A percentile compares a stretch with the other conserved stretches of the same genome.
Conservation (phyloP, 2,888 invertebrate species). For the Helleia helle region DNA sequence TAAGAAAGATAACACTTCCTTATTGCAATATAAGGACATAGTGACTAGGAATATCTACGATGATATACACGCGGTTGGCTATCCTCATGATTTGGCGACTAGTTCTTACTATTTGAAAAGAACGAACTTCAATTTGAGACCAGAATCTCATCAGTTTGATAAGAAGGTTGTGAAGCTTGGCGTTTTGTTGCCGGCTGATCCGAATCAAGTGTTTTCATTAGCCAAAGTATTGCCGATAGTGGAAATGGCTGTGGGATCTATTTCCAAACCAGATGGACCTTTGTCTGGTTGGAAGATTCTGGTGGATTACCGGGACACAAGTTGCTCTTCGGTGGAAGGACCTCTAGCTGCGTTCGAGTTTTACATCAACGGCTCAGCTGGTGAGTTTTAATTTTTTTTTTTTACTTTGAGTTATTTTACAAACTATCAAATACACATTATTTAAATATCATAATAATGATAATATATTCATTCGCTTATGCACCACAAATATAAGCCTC, state of each 20-base stretch:
- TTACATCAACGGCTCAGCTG: constrained; percentile 78
- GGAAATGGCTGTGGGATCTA: constrained; percentile 77
- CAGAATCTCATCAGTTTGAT: constrained; percentile 45
- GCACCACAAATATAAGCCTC: too few species aligned
- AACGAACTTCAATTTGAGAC: constrained; percentile 52
- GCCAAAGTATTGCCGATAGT: constrained; percentile 81
- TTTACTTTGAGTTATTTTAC: background rate
- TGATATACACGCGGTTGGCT: constrained; percentile 42
- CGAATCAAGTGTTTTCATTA: constrained; percentile 76
- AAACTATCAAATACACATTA: too few species aligned
- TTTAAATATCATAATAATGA: background rate
- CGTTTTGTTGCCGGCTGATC: constrained; percentile 77
- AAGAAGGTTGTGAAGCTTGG: constrained; percentile 74
- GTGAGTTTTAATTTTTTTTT: constrained; percentile 47
- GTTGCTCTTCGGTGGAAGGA: constrained; percentile 84
- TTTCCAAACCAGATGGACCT: constrained; percentile 74
- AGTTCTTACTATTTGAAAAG: constrained; percentile 53
- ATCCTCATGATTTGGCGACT: constrained; percentile 49
- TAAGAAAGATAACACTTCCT: constrained; percentile 36
- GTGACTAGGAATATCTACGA: constrained; percentile 33
- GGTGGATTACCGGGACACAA: constrained; percentile 81
- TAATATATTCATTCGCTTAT: background rate
- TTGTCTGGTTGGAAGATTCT: constrained; percentile 80
- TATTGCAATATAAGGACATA: constrained; percentile 32
- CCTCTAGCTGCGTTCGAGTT: constrained; percentile 86